Evolutionary conservation across 2,113 vertebrate species (phyloP), one percentile per base, ranked within the genome.

Genomic region (Platycercus adscitus): DNA sequence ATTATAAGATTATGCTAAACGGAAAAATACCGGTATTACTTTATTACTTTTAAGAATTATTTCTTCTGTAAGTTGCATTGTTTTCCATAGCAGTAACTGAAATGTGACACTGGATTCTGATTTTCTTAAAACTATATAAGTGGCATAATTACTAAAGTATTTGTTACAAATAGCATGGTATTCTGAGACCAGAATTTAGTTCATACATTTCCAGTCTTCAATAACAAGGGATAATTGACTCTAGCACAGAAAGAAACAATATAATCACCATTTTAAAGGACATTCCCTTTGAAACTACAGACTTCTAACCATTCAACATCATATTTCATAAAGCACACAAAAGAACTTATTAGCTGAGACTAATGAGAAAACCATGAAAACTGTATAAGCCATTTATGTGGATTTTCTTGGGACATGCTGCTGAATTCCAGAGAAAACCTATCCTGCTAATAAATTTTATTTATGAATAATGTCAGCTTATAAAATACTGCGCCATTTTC

Each of bases 341-440:
- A 78, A 87, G 39, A 88, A 61, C 25, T 29, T 72, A 41, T 81
- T 93, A 88, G n/a, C 20, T 78, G 24, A 89, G 11, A 87, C 17
- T 89, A 93, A 91, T 66, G 50, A 95, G 83, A 95, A 93, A 96
- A 96, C 64, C 4, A 44, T 6, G 29, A 68, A 81, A 76, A 86
- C 8, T 33, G 17, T 41, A 9, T 29, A 44, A 50, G 24, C 8
- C 41, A 76, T 64, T 52, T 77, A 75, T 86, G 33, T 37, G 3
- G 23, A 25, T 81, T 97, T 94, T 86, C 43, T 91, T 46, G 77
- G 21, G 77, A 55, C 18, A 91, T 0, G 1, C 13, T 81, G 56
- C 14, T 61, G 49, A 78, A 88, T 97, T 52, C 79, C 44, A 89
- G 82, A 58, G 3, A 50, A 77, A 52, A 17, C 4, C 4, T 55